A percentile compares a stretch with the other conserved stretches of the same genome.
Conservation (phyloP, 2,113 vertebrate genomes). For the Collichthys lucidus region DNA sequence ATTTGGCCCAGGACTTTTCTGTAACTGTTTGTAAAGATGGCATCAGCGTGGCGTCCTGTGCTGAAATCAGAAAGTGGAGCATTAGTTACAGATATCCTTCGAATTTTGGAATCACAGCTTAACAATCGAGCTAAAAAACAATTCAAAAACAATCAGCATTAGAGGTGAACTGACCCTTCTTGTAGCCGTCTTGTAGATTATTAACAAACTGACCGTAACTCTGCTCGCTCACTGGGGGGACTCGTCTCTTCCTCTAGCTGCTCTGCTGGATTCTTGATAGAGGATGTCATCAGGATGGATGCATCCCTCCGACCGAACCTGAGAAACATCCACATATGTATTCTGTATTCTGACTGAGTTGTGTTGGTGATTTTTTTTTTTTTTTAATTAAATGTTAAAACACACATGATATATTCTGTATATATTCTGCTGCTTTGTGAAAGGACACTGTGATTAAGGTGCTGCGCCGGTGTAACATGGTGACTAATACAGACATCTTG, state of each 20-base stretch:
- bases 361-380: conserved; percentile 1
- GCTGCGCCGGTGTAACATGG: conserved; percentile 14
- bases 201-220: conserved; percentile 76
- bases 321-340: conserved; percentile 29
- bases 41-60: conserved; percentile 90
- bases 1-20: conserved; percentile 93
- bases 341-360: background rate
- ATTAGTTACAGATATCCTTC: background rate
- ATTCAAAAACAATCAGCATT: too few relatives aligned
- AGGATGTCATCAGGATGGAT: conserved; percentile 82
- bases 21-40: conserved; percentile 95
- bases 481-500: conserved; percentile 59
- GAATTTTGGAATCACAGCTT: background rate
- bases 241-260: conserved; percentile 48
- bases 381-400: background rate
- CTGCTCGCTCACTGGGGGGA: conserved; percentile 55
- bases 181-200: background rate
- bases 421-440: conserved; percentile 4
- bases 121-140: background rate
- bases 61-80: conserved; percentile 71
- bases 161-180: background rate
- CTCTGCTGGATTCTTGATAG: conserved; percentile 71
- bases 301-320: conserved; percentile 83
- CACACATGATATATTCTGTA: background rate
- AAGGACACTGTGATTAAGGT: conserved; percentile 15